Percentiles rank a stretch among this genome's conserved stretches.
Conservation (phyloP, 2,797 vertebrate genomes). For the Acipenser ruthenus region DNA sequence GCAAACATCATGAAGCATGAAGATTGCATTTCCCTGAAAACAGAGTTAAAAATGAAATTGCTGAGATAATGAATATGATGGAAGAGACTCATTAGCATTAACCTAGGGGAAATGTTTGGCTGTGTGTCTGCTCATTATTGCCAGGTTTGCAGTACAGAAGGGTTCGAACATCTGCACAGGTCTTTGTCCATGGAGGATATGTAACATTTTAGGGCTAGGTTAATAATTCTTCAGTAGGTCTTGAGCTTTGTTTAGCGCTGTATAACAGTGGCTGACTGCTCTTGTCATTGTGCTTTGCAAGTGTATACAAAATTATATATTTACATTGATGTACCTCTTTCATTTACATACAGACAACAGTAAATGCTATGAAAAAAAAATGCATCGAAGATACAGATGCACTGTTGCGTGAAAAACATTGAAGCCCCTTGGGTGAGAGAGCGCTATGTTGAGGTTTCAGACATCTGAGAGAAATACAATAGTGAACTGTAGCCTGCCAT, state of each 20-base stretch:
- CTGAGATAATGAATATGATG: conserved; percentile 59
- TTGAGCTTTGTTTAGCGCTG: conserved; percentile 24
- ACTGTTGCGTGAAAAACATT: too few relatives aligned
- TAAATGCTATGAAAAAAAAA: too few relatives aligned
- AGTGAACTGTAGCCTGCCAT: background rate
- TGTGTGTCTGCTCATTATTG: conserved; percentile 35
- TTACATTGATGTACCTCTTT: too few relatives aligned
- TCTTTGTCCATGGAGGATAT: conserved; percentile 36
- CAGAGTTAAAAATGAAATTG: conserved; percentile 43
- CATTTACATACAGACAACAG: too few relatives aligned
- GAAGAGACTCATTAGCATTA: conserved; percentile 44
- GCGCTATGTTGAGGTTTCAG: too few relatives aligned
- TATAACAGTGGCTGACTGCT: conserved; percentile 9
- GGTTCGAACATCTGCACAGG: conserved; percentile 28
- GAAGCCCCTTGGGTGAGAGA: too few relatives aligned
- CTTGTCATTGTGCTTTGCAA: too few relatives aligned
- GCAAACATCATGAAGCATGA: conserved; percentile 11
- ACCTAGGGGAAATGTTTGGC: conserved; percentile 49
- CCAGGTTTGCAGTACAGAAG: conserved; percentile 34
- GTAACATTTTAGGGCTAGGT: conserved; percentile 42
- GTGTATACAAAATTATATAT: too few relatives aligned
- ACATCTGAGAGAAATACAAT: background rate
- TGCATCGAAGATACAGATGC: too few relatives aligned
- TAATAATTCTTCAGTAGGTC: conserved; percentile 35
- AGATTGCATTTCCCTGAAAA: conserved; percentile 24